phyloP scores from a whole-genome alignment of 2,888 invertebrate species.

The Entomobrya multifasciata region DNA sequence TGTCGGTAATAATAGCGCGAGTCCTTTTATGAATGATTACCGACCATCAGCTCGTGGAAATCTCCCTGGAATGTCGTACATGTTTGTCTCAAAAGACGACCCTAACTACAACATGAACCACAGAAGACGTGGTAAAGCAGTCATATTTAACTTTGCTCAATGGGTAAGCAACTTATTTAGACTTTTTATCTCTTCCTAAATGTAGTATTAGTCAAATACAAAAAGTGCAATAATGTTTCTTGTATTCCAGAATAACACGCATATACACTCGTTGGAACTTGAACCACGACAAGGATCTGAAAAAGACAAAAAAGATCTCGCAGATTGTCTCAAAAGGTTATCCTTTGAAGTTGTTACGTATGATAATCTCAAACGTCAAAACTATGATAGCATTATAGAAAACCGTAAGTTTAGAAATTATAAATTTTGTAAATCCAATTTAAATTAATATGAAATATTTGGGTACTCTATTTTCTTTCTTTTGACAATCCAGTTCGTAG shows the following conservation, averaged over 20 bases:
- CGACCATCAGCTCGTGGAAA: constrained; percentile 20
- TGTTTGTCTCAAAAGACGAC: constrained; percentile 71
- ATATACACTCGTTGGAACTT: constrained; percentile 62
- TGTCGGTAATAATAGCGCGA: neutral
- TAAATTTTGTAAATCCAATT: neutral
- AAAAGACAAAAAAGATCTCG: constrained; percentile 76
- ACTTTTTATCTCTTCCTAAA: neutral
- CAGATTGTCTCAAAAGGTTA: constrained; percentile 65
- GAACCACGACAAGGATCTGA: constrained; percentile 74
- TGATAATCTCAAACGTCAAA: constrained; percentile 68
- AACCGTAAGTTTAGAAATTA: constrained; percentile 64
- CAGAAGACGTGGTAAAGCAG: constrained; percentile 75
- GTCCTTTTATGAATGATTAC: constrained; percentile 8
- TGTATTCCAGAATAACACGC: constrained; percentile 61
- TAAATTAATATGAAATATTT: neutral
- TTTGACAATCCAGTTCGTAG: constrained; percentile 73
- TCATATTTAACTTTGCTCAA: constrained; percentile 77
- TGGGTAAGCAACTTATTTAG: constrained; percentile 75
- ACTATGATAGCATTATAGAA: constrained; percentile 66
- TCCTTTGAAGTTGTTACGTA: constrained; percentile 74
- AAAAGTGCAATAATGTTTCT: too few relatives aligned
- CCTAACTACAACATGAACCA: constrained; percentile 76
- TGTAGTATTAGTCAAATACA: too few relatives aligned
- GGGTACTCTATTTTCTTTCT: too few relatives aligned
- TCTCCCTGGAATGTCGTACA: constrained; percentile 60